Evolutionary conservation across 1,140 invertebrate species (phyloP).

Genomic region (Drosophila albomicans): DNA sequence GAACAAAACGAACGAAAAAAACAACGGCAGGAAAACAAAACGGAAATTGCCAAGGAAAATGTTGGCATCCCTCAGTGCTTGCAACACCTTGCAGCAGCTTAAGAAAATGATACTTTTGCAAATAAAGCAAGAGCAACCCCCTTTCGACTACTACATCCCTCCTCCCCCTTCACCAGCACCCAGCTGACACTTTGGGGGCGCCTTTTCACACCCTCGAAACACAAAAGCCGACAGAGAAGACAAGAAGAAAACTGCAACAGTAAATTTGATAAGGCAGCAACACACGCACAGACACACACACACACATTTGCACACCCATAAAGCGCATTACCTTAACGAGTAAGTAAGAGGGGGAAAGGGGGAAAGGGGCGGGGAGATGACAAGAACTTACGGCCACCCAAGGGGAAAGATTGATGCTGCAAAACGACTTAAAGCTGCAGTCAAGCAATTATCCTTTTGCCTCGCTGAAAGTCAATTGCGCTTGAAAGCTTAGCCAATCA

Average conservation of each 20-base stretch:
- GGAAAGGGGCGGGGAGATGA: background rate
- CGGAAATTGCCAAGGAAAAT: constrained; percentile 21
- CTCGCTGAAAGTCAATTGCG: background rate
- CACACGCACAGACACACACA: background rate
- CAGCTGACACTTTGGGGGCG: background rate
- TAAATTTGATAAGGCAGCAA: constrained; percentile 46
- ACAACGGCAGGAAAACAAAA: background rate
- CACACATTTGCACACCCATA: background rate
- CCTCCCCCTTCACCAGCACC: no score
- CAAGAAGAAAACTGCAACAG: constrained; percentile 42
- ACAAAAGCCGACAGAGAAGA: constrained; percentile 5
- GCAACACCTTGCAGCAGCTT: constrained; percentile 23
- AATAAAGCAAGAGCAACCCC: constrained; percentile 2
- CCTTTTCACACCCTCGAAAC: constrained; percentile 39
- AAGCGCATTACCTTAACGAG: constrained; percentile 4
- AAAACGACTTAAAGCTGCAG: constrained; percentile 10
- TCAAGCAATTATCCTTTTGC: background rate
- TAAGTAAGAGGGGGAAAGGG: background rate
- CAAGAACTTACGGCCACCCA: background rate
- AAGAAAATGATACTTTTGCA: constrained; percentile 29
- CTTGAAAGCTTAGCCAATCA: constrained; percentile 1
- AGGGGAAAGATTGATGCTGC: background rate
- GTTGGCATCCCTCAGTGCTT: constrained; percentile 14
- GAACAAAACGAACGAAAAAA: background rate
- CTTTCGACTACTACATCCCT: background rate